A percentile compares a stretch with the other conserved stretches of the same genome.
Evolutionary conservation across 2,113 vertebrate genomes (phyloP).

Genomic region (Hemibates koningsi): DNA sequence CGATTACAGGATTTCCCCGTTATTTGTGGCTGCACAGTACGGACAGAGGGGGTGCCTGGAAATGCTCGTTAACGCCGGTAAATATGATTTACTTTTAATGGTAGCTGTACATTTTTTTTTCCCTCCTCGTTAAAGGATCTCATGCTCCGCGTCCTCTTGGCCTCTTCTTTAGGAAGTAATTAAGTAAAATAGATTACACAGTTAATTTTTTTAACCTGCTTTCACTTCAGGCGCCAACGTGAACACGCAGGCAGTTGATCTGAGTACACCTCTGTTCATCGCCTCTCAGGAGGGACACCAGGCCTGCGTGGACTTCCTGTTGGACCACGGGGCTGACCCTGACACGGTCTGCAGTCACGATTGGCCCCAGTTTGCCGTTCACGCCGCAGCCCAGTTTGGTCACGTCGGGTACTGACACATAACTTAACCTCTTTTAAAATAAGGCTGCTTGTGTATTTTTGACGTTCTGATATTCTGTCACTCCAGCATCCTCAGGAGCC

Average conservation of each 20-base stretch:
- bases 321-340: conserved; percentile 79
- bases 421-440: rapidly evolving
- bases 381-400: conserved; percentile 87
- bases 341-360: conserved; percentile 82
- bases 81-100: not conserved
- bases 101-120: rapidly evolving
- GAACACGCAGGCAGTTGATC: conserved; percentile 83
- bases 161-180: not conserved
- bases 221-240: conserved; percentile 76
- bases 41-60: conserved; percentile 74
- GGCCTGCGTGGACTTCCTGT: conserved; percentile 76
- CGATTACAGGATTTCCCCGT: conserved; percentile 77
- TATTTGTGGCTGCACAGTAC: conserved; percentile 85
- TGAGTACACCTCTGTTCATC: conserved; percentile 88
- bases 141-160: not conserved
- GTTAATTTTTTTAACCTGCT: not conserved
- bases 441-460: not conserved
- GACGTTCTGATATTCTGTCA: rapidly evolving
- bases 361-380: conserved; percentile 86
- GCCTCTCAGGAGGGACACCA: conserved; percentile 91
- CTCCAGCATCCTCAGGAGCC: conserved; percentile 67
- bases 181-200: not conserved
- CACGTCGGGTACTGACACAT: conserved; percentile 71
- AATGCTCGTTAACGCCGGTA: conserved; percentile 70
- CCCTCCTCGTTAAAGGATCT: not conserved